These are phyloP conservation scores for Caenorhabditis drosophilae DNA, from an alignment of 2,888 invertebrate species.

Conservation along the genomic window DNA sequence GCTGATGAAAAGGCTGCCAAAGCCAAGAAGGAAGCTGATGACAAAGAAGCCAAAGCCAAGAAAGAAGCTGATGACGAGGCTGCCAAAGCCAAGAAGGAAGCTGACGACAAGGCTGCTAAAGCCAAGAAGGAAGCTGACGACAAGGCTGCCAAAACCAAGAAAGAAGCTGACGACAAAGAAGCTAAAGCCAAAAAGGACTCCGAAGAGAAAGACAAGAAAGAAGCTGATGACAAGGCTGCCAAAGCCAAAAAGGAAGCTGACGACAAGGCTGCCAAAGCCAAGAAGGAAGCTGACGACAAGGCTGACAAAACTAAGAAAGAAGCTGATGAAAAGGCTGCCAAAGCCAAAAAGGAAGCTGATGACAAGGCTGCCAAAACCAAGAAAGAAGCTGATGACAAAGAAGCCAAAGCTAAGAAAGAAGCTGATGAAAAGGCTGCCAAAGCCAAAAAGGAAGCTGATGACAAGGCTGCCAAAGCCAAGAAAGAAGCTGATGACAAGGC, in stretches of 20 bases:
- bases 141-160: slow-evolving; percentile 20
- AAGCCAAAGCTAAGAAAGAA: slow-evolving; percentile 14
- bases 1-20: slow-evolving; percentile 4
- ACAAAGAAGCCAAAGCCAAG: slow-evolving; percentile 10
- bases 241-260: slow-evolving; percentile 17
- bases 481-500: slow-evolving; percentile 16
- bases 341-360: slow-evolving; percentile 10
- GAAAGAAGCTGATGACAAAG: slow-evolving; percentile 14
- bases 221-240: slow-evolving; percentile 7
- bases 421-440: slow-evolving; percentile 10
- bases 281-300: slow-evolving; percentile 10
- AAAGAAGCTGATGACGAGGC: slow-evolving; percentile 17
- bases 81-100: slow-evolving; percentile 11
- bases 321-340: slow-evolving; percentile 19
- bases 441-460: slow-evolving; percentile 11
- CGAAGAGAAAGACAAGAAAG: slow-evolving; percentile 15
- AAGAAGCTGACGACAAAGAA: slow-evolving; percentile 15
- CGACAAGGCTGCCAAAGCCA: slow-evolving; percentile 14
- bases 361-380: slow-evolving; percentile 14
- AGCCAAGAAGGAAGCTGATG: slow-evolving; percentile 11
- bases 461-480: slow-evolving; percentile 9
- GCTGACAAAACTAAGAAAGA: slow-evolving; percentile 18
- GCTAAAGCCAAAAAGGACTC: slow-evolving; percentile 5
- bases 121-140: slow-evolving; percentile 20
- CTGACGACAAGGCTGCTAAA: slow-evolving; percentile 14